Evolutionary conservation across 2,797 vertebrate genomes (phyloP), one percentile per base, ranked within the genome.

Genomic region (Rhincodon typus): DNA sequence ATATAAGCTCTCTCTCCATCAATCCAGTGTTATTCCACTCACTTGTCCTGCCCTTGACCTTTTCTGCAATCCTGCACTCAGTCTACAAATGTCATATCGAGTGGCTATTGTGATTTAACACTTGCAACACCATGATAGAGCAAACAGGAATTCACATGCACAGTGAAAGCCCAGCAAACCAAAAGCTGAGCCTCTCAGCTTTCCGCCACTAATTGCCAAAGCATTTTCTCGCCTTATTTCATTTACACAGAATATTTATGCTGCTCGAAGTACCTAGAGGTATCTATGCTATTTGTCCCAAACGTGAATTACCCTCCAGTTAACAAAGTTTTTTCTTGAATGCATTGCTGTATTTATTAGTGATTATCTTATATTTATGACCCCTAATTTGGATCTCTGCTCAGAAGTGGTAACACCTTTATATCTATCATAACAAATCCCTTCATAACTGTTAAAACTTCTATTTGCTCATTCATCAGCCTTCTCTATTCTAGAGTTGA

Each of bases 11-110:
- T 62, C 53, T 62, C 87, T 62, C 30, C 87, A 30, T 13, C 7
- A 57, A 57, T 62, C 30, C 87, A 66, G 87, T 66, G 30, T 62
- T 90, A 62, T 90, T 90, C 87, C 25, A 62, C 57, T 90, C 57
- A 62, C 53, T 90, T 90, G 53, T 66, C 27, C 87, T 90, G 87
- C 34, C 30, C 87, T 90, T 62, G 87, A 90, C 53, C 87, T 90
- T 57, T 62, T 90, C 15, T 90, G 87, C 57, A 90, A 88, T 57
- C 53, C 23, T 25, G 30, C 46, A 87, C 84, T 53, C 46, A n/a
- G 57, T 90, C 87, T 17, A 90, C 53, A 90, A 90, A 62, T 90
- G 34, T 90, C 30, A 62, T 42, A 46, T 84, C 38, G 42, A 46
- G 13, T 2, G 42, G 38, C 87, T n/a, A 62, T 62, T 62, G 57